A percentile compares a stretch with the other conserved stretches of the same genome.
These are phyloP conservation scores for Cremastobaeus sp. DNA, from an alignment of 2,888 invertebrate genomes.

Conservation along the genomic window DNA sequence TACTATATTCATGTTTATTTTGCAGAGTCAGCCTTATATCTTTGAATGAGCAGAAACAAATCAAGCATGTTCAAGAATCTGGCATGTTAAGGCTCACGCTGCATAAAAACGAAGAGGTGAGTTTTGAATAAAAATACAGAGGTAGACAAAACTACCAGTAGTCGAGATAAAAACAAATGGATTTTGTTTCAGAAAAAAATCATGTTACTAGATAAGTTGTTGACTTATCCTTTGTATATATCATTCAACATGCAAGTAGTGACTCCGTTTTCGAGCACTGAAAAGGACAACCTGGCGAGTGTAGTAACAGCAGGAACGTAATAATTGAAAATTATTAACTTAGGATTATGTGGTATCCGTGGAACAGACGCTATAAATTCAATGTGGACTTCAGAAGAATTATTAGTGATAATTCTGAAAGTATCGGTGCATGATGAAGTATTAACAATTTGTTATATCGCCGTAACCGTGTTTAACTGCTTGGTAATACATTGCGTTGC, in stretches of 20 bases:
- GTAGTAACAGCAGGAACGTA: constrained; percentile 66
- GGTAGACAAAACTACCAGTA: constrained; percentile 85
- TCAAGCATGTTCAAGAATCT: constrained; percentile 81
- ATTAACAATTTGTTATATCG: constrained; percentile 25
- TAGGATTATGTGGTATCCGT: not conserved
- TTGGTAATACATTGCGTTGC: constrained; percentile 24
- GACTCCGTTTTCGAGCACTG: constrained; percentile 78
- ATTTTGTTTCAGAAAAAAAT: constrained; percentile 75
- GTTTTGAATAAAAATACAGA: constrained; percentile 52
- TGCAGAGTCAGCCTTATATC: constrained; percentile 81
- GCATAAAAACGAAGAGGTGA: constrained; percentile 83
- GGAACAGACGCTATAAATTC: constrained; percentile 7
- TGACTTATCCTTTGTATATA: constrained; percentile 84
- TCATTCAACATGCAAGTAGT: constrained; percentile 85
- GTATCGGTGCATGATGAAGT: constrained; percentile 44
- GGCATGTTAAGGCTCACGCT: constrained; percentile 82
- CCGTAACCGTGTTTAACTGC: constrained; percentile 27
- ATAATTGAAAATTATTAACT: constrained; percentile 30
- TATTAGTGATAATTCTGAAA: constrained; percentile 14
- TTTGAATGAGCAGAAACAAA: constrained; percentile 84
- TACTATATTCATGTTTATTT: no score
- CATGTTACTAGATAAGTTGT: constrained; percentile 80
- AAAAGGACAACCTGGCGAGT: constrained; percentile 67
- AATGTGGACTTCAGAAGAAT: constrained; percentile 6
- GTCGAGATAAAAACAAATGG: constrained; percentile 70